phyloP scores from a whole-genome alignment of 2,113 vertebrate species.

The Colinus virginianus region DNA sequence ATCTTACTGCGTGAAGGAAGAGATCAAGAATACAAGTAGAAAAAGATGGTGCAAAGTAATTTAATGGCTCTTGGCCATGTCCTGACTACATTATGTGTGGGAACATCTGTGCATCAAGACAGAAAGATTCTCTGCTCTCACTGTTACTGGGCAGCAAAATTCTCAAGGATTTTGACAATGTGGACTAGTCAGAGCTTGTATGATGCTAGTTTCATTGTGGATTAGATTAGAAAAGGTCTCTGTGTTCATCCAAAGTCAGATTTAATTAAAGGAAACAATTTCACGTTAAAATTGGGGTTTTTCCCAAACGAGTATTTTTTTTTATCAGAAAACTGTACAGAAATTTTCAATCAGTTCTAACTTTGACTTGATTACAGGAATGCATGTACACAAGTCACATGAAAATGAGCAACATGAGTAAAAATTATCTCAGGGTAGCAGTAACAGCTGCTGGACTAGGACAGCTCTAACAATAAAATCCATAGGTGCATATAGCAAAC shows the following conservation, averaged over 20 bases:
- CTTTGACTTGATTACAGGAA: background rate
- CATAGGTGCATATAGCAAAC: background rate
- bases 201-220: background rate
- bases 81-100: background rate
- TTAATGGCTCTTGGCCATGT: background rate
- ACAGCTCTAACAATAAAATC: background rate
- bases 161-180: background rate
- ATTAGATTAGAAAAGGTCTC: background rate
- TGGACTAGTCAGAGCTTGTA: background rate
- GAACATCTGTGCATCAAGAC: background rate
- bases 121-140: background rate
- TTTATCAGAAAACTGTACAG: background rate
- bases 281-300: background rate
- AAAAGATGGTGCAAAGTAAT: conserved; percentile 21
- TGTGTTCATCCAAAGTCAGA: background rate
- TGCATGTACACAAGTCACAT: background rate
- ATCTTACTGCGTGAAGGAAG: conserved; percentile 45
- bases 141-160: background rate
- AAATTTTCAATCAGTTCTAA: background rate
- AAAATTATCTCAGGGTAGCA: background rate
- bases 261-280: background rate
- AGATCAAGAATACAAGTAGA: conserved; percentile 35
- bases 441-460: background rate
- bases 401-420: no score
- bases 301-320: background rate